Percentiles rank a stretch among this genome's conserved stretches.
Evolutionary conservation across 2,113 vertebrate genomes (phyloP).

Genomic region (Crotalus horridus): DNA sequence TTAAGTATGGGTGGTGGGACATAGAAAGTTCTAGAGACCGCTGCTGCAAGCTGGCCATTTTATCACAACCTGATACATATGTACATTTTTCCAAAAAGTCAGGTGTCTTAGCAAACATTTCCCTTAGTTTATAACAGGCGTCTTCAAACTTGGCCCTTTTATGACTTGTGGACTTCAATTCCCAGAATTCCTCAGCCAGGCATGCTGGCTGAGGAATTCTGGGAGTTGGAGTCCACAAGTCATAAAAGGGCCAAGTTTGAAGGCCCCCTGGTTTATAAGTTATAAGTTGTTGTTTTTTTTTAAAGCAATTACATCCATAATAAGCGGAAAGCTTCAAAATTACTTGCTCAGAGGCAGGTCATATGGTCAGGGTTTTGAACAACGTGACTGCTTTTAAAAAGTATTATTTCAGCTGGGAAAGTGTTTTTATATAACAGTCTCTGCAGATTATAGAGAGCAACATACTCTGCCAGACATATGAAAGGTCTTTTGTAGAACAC

Average conservation of each 20-base stretch:
- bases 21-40: not conserved
- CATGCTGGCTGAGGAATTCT: too few species aligned
- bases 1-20: not conserved
- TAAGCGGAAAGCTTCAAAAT: slow-evolving; percentile 54
- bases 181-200: too few species aligned
- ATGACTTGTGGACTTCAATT: too few species aligned
- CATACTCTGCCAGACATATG: not conserved
- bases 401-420: not conserved
- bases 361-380: slow-evolving; percentile 36
- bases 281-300: not conserved
- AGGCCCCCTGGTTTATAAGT: not conserved
- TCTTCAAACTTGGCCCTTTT: too few species aligned
- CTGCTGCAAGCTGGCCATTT: not conserved
- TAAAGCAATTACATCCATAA: slow-evolving; percentile 51
- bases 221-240: too few species aligned
- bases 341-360: slow-evolving; percentile 54
- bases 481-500: not conserved
- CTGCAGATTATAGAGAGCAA: not conserved
- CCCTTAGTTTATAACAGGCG: slow-evolving; percentile 39
- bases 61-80: not conserved
- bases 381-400: slow-evolving; percentile 39
- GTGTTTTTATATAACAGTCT: not conserved
- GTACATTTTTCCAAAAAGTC: not conserved
- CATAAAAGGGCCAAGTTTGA: too few species aligned
- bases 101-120: slow-evolving; percentile 48